phyloP scores from a whole-genome alignment of 2,888 invertebrate species.

The Hermaeophaga mercurialis region DNA sequence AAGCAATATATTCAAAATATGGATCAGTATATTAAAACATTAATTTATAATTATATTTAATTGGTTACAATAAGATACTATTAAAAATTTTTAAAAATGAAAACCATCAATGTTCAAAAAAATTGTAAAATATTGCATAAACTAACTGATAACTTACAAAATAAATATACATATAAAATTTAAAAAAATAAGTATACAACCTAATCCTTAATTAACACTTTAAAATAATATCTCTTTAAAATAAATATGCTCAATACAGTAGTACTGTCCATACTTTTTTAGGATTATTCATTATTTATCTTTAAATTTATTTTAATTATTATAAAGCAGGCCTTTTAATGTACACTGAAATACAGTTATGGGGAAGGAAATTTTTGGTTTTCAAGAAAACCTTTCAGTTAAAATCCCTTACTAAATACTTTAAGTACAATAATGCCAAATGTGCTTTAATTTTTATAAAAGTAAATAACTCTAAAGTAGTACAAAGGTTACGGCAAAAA shows the following conservation, averaged over 20 bases:
- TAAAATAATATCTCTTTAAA: not conserved
- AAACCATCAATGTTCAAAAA: not conserved
- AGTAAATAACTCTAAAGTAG: not conserved
- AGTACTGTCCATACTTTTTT: conserved; percentile 4
- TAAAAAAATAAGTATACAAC: not conserved
- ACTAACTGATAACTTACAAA: not conserved
- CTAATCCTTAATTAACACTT: conserved; percentile 3
- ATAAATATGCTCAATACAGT: not conserved
- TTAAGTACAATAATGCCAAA: not conserved
- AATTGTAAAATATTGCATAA: not conserved
- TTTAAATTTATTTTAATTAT: not conserved
- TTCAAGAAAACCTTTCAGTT: not conserved
- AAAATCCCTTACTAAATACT: not conserved
- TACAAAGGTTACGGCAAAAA: too few relatives aligned
- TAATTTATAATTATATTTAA: conserved; percentile 4
- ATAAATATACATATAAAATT: not conserved
- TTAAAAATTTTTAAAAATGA: not conserved
- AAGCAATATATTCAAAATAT: not conserved
- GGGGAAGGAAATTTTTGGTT: not conserved
- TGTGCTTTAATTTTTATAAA: not conserved
- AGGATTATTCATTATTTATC: not conserved
- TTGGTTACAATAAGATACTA: not conserved
- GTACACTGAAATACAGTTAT: not conserved
- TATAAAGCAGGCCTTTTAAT: not conserved
- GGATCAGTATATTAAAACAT: conserved; percentile 6